Evolutionary conservation across 2,888 invertebrate species (phyloP).

Genomic region (Endotricha flammealis): DNA sequence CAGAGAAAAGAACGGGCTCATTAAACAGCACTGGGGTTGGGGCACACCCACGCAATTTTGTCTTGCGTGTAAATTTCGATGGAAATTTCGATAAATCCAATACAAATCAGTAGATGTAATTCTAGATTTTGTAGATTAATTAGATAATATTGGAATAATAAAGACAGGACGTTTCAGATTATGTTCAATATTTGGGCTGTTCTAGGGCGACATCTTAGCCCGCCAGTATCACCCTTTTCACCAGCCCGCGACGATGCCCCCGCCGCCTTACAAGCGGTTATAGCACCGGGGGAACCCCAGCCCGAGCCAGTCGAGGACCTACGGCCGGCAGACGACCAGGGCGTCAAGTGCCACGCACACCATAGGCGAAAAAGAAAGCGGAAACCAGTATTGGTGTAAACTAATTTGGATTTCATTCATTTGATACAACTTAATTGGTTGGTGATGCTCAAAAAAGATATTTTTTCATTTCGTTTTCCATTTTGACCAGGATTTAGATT

Average conservation of each 20-base stretch:
- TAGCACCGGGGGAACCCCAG: conserved; percentile 51
- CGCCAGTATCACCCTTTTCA: conserved; percentile 71
- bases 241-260: conserved; percentile 60
- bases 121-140: no score
- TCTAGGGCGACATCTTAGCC: conserved; percentile 70
- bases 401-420: conserved; percentile 23
- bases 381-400: conserved; percentile 63
- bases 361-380: conserved; percentile 59
- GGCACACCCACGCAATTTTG: no score
- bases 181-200: conserved; percentile 57
- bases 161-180: conserved; percentile 1
- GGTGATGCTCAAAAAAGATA: conserved; percentile 47
- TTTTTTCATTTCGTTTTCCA: conserved; percentile 26
- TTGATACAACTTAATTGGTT: conserved; percentile 18
- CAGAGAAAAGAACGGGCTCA: no score
- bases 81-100: no score
- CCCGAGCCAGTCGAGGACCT: conserved; percentile 24
- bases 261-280: conserved; percentile 66
- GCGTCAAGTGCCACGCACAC: conserved; percentile 35
- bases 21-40: no score
- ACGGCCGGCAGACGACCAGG: conserved; percentile 25
- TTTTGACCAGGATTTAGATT: conserved; percentile 29
- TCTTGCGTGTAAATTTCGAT: no score
- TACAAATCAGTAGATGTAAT: no score
- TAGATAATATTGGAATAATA: conserved; percentile 1